phyloP scores from a whole-genome alignment of 2,797 vertebrate species.

The Chelon labrosus region DNA sequence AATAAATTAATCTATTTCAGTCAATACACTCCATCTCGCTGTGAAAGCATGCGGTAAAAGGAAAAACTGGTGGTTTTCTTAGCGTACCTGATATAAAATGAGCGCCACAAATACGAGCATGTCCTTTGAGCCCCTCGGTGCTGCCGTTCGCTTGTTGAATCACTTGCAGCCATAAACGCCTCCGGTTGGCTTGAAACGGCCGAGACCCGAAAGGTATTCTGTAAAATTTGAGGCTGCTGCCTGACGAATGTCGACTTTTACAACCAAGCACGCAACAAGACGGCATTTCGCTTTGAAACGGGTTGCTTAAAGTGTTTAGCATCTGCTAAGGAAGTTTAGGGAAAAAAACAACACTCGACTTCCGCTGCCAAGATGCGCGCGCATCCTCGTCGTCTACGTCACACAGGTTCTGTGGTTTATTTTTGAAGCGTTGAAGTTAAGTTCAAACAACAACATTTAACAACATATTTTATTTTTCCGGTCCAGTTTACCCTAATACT shows the following conservation, averaged over 20 bases:
- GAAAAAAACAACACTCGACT: slow-evolving; percentile 12
- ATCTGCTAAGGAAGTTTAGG: slow-evolving; percentile 24
- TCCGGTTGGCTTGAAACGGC: slow-evolving; percentile 38
- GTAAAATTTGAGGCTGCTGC: slow-evolving; percentile 33
- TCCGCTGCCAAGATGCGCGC: slow-evolving; percentile 60
- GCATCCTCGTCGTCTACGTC: background rate
- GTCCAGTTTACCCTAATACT: background rate
- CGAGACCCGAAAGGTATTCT: slow-evolving; percentile 36
- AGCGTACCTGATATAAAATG: slow-evolving; percentile 69
- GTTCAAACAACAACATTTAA: no score
- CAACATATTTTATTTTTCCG: background rate
- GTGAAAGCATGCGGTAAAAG: accelerated
- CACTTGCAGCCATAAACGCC: slow-evolving; percentile 54
- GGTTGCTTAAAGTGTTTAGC: background rate
- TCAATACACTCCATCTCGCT: background rate
- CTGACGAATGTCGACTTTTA: background rate
- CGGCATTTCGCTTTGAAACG: slow-evolving; percentile 25
- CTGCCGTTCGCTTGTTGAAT: slow-evolving; percentile 42
- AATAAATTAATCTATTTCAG: no score
- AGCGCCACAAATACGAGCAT: slow-evolving; percentile 60
- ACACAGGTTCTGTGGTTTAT: background rate
- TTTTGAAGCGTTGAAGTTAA: no score
- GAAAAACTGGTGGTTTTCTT: background rate
- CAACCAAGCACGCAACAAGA: slow-evolving; percentile 62
- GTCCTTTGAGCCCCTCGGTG: background rate